Evolutionary conservation across 2,888 invertebrate species (phyloP), one percentile per base, ranked within the genome.

Genomic region (Danaus chrysippus): DNA sequence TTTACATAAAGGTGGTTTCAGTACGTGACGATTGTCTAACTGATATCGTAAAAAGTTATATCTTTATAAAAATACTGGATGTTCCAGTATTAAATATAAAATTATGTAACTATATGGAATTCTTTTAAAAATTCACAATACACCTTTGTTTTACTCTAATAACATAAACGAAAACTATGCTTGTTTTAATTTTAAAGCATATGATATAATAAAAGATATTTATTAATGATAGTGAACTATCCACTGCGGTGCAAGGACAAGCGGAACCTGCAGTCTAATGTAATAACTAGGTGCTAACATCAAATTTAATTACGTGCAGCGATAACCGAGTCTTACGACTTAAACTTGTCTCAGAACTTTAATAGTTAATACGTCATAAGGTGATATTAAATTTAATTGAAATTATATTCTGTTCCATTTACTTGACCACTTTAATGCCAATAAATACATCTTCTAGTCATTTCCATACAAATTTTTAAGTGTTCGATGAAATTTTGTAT

Each of bases 1-100:
- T 80, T 77, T 75, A 76, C 77, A 76, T 78, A 77, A 75, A 73
- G 72, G 71, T 73, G 68, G 62, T 59, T 66, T 58, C 58, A 64
- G 67, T 44, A 75, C 76, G 77, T 80, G 80, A 73, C 71, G 67
- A 78, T 78, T 76, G 76, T 77, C 71, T 73, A 67, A 72, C 68
- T 59, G 66, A 67, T 64, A 63, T 61, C 55, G 67, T 46, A 19
- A 49, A 61, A 46, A 64, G 54, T 58, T 61, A 55, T 53, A 54
- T 54, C 23, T 43, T 13, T 55, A 46, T 63, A 61, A 43, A 56
- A 59, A 55, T 54, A 17, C 10, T 43, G 41, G 56, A 62, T 63
- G 5, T 63, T 17, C 9, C 23, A 10, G 1, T 3, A 49, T 52
- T 58, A 46, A 57, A 61, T 52, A 61, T 46, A n/a, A 58, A 34